Conservation (phyloP, 2,113 vertebrate genomes). For the Nycticorax nycticorax region DNA sequence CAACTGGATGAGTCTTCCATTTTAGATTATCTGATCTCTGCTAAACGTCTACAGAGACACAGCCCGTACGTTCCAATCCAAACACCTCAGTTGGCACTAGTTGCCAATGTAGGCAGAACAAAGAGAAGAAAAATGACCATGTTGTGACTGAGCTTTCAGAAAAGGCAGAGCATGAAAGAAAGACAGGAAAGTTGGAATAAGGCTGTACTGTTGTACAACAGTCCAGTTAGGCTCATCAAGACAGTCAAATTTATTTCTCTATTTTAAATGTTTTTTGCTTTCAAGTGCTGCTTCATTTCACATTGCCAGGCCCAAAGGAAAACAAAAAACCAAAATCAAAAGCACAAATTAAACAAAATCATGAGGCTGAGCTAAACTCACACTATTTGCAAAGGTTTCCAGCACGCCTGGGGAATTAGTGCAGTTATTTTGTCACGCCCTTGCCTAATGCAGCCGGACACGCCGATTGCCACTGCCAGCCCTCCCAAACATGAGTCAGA, state of each 20-base stretch:
- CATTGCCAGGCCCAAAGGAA: background rate
- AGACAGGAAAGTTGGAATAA: background rate
- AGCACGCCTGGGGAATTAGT: rapidly evolving
- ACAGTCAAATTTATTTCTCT: background rate
- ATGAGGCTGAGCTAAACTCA: background rate
- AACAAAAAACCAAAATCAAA: background rate
- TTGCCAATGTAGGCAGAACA: background rate
- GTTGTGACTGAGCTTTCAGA: background rate
- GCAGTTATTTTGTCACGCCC: rapidly evolving
- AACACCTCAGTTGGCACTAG: background rate
- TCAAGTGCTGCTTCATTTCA: background rate
- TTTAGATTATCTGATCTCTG: background rate
- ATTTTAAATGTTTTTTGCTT: background rate
- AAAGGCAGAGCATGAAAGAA: background rate
- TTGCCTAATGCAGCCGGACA: rapidly evolving
- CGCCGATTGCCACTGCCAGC: rapidly evolving
- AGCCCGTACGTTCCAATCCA: background rate
- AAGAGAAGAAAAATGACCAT: background rate
- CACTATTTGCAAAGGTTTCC: background rate
- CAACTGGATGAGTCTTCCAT: background rate
- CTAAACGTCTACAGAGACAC: background rate
- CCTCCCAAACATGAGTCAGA: background rate
- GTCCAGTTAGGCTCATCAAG: background rate
- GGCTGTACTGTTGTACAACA: background rate
- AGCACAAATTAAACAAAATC: background rate